These are phyloP conservation scores for Pseudopipra pipra DNA, from an alignment of 2,113 vertebrate genomes.

Conservation along the genomic window DNA sequence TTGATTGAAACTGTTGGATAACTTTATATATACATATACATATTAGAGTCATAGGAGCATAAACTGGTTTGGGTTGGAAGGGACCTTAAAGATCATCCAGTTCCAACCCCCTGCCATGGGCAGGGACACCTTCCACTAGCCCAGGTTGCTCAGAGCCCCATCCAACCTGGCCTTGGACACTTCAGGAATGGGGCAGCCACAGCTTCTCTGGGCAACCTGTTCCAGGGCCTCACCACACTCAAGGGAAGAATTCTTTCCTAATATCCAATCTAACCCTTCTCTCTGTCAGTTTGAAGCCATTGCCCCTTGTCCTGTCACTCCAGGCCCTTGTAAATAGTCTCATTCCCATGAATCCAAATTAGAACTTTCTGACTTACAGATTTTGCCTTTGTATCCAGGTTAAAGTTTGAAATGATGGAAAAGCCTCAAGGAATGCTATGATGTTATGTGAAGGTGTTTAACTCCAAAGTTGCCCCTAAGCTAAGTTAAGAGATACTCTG, in stretches of 20 bases:
- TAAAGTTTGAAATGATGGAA: neutral
- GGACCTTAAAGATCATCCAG: rapidly evolving
- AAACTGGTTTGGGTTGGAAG: neutral
- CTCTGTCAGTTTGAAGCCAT: neutral
- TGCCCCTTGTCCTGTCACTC: neutral
- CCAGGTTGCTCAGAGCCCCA: neutral
- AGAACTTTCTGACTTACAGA: neutral
- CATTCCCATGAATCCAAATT: neutral
- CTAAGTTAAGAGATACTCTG: neutral
- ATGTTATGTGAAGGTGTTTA: neutral
- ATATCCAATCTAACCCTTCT: neutral
- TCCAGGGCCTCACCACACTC: rapidly evolving
- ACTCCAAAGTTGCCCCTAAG: neutral
- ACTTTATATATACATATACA: neutral
- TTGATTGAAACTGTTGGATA: neutral
- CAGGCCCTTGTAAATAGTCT: neutral
- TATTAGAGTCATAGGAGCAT: neutral
- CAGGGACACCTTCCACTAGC: neutral
- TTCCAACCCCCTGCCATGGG: rapidly evolving
- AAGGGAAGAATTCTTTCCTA: neutral
- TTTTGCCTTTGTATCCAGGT: neutral
- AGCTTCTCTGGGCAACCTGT: neutral
- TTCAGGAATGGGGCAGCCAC: neutral
- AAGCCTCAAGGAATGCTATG: neutral
- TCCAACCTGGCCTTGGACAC: rapidly evolving